Base-by-base conservation (phyloP, 2,797 vertebrate genomes). In the Rhynchonycteris naso region DNA sequence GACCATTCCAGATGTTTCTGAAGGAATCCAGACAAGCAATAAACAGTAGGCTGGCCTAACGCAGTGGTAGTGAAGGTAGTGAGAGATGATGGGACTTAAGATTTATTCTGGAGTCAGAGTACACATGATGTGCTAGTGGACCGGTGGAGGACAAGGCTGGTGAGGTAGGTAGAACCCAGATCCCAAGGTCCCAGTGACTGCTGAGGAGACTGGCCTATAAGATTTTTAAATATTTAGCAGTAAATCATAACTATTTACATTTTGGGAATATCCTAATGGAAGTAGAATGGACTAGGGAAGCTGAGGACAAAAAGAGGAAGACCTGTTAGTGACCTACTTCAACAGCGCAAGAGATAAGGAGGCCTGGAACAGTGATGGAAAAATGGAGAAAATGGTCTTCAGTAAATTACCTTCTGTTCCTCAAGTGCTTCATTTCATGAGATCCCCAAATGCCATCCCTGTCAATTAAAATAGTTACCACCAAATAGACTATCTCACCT, bases 41-140 rank as follows among this genome's bases (percentile, higher is more conserved):
- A 15, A 61, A 63, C 0, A 14, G 87, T 0, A 0, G 7, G 19
- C n/a, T 15, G 54, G 61, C 30, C 50, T 12, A 1, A 21, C 38
- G 72, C 28, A 16, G 28, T 12, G 5, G 33, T 26, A 65, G 21
- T 1, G 22, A 16, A 33, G 28, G 47, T 2, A 11, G 35, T 4
- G 35, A 66, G 50, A 65, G 43, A 33, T 12, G 22, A 14, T 26
- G 5, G 8, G 61, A n/a, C n/a, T 12, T 16, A 22, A 52, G 22
- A 21, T 4, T n/a, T 14, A 21, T 5, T 35, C 33, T 9, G 6
- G 61, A 75, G 43, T 19, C 35, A 12, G 61, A 3, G 61, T 71
- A 59, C 6, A 7, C 18, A 30, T 7, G 43, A 13, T 0, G 22
- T 59, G 54, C 47, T 24, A 26, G 18, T 0, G 14, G 7, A 16